Base-by-base conservation (phyloP, 2,797 vertebrate genomes). In the Argentina silus region DNA sequence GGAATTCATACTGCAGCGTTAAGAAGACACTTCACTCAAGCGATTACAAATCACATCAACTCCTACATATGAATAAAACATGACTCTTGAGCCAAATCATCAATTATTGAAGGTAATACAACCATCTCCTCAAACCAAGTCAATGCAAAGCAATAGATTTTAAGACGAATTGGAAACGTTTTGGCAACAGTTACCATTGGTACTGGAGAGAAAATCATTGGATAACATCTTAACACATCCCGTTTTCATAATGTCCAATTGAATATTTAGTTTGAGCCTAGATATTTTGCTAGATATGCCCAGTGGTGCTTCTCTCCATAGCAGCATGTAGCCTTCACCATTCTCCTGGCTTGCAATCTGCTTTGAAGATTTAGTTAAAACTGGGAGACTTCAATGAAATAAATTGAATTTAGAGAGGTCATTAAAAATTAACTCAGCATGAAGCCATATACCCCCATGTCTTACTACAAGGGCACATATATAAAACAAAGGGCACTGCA, bases 21-120 rank as follows among this genome's bases (percentile, higher is more conserved):
- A n/a, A 12, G 50, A 71, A 36, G 47, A 61, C 57, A 51, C 57
- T 62, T 51, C 6, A 17, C 27, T n/a, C 21, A 43, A 62, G 15
- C 9, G 12, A 51, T 62, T 21, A 43, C 61, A 71, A 63, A 71
- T 71, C 59, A 63, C 69, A 45, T 42, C 59, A 71, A 62, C 47
- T 17, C 10, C 59, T 23, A 7, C 6, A 11, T n/a, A 62, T 62
- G 12, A 71, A 71, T 62, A 71, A 62, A 62, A 42, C 45, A 71
- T 71, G n/a, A 63, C 12, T 45, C n/a, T 63, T 51, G n/a, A 71
- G 19, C 45, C 47, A 71, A 62, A 42, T 51, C 59, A 71, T 71
- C n/a, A 45, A 71, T 53, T 63, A 51, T 71, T 71, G 47, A 71
- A 27, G 10, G 48, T 50, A n/a, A 36, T 53, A 48, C 23, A 70